These are phyloP conservation scores for Barbus barbus DNA, from an alignment of 2,113 vertebrate genomes.

Conservation along the genomic window DNA sequence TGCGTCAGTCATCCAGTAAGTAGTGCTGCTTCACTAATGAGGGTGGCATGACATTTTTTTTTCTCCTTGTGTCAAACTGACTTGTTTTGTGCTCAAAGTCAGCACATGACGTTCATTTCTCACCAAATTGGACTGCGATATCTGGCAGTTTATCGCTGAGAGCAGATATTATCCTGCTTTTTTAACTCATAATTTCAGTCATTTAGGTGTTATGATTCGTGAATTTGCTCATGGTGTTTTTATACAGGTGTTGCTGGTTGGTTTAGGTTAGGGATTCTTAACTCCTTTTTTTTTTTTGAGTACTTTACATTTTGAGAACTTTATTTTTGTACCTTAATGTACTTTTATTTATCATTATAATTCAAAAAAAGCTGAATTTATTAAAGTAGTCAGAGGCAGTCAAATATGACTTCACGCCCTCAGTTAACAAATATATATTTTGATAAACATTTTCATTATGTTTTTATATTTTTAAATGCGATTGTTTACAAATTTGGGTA, in stretches of 20 bases:
- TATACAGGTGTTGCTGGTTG: neutral
- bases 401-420: neutral
- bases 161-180: neutral
- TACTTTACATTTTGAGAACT: too few relatives aligned
- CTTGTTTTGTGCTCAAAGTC: neutral
- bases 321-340: neutral
- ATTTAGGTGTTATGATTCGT: neutral
- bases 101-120: neutral
- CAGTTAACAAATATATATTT: neutral
- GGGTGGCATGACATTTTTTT: neutral
- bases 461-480: too few relatives aligned
- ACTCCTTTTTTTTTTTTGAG: neutral
- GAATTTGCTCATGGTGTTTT: neutral
- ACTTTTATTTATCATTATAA: too few relatives aligned
- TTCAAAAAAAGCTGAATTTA: too few relatives aligned
- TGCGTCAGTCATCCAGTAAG: neutral
- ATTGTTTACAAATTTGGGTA: neutral
- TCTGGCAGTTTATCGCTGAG: neutral
- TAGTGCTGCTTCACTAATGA: conserved; percentile 16
- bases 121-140: neutral
- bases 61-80: conserved; percentile 2
- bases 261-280: too few relatives aligned
- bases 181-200: neutral
- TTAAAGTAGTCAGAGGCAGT: too few relatives aligned
- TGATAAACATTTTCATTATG: too few relatives aligned